These are phyloP conservation scores for Rhizoglyphus robini DNA, from an alignment of 1,140 invertebrate genomes.

Conservation along the genomic window DNA sequence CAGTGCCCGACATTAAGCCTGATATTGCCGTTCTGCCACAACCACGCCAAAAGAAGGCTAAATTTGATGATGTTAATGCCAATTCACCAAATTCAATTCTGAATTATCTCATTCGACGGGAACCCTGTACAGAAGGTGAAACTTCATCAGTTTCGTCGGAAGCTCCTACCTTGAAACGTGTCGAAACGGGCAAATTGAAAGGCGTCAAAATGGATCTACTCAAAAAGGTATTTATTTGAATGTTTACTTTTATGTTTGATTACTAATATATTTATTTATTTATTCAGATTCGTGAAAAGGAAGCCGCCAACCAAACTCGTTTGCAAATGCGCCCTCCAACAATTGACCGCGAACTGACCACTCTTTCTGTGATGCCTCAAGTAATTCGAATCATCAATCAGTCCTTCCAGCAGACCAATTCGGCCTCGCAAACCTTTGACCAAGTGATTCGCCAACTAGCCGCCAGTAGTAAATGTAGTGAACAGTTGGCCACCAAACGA, in stretches of 20 bases:
- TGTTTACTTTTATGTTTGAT: neutral
- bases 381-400: too few relatives aligned
- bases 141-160: neutral
- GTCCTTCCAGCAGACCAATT: too few relatives aligned
- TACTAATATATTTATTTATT: neutral
- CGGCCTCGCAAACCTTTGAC: too few relatives aligned
- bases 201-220: slow-evolving; percentile 65
- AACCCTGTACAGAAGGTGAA: neutral
- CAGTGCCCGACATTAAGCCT: neutral
- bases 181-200: slow-evolving; percentile 44
- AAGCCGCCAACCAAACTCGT: too few relatives aligned
- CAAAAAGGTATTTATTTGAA: slow-evolving; percentile 59
- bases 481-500: too few relatives aligned
- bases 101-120: neutral
- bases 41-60: neutral
- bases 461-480: too few relatives aligned
- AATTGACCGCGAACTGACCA: too few relatives aligned
- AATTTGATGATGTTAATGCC: neutral
- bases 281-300: neutral
- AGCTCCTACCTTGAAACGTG: neutral
- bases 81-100: neutral
- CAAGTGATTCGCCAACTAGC: too few relatives aligned
- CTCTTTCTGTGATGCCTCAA: too few relatives aligned
- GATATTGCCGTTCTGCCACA: neutral
- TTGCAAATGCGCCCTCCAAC: too few relatives aligned